Evolutionary conservation across 2,888 invertebrate species (phyloP).

Genomic region (Euclidia mi): DNA sequence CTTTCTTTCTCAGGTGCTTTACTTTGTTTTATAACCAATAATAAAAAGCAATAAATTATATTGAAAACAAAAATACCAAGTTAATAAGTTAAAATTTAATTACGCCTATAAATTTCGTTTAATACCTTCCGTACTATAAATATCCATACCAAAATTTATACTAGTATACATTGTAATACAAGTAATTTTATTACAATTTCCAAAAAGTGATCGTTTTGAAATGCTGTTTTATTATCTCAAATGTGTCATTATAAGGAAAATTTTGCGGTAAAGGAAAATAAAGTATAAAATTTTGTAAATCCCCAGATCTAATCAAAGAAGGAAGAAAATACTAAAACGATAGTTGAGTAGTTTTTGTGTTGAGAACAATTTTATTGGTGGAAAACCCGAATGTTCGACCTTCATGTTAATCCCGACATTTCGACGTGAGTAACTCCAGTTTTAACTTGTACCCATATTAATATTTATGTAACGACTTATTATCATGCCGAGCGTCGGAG

Average conservation of each 20-base stretch:
- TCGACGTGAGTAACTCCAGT: no score
- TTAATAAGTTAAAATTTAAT: conserved; percentile 29
- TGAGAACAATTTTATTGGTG: neutral
- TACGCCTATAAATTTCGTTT: conserved; percentile 38
- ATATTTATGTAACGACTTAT: no score
- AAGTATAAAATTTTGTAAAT: neutral
- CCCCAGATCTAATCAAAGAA: conserved; percentile 9
- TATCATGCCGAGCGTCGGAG: no score
- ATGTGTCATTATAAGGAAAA: conserved; percentile 22
- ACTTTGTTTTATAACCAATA: conserved; percentile 36
- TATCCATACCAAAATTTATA: conserved; percentile 22
- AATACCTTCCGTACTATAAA: conserved; percentile 40
- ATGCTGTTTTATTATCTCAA: conserved; percentile 14
- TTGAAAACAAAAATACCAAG: conserved; percentile 13
- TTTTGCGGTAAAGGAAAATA: neutral
- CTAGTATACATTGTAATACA: conserved; percentile 20
- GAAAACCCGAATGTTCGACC: conserved; percentile 5
- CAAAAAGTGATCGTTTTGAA: conserved; percentile 13
- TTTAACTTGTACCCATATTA: no score
- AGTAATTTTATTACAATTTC: conserved; percentile 20
- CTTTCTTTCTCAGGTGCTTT: conserved; percentile 35
- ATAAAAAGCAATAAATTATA: conserved; percentile 30
- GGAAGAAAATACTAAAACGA: neutral
- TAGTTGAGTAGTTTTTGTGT: neutral
- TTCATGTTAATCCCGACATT: neutral